These are phyloP conservation scores for Campaea margaritaria DNA, from an alignment of 2,888 invertebrate genomes.

Conservation along the genomic window DNA sequence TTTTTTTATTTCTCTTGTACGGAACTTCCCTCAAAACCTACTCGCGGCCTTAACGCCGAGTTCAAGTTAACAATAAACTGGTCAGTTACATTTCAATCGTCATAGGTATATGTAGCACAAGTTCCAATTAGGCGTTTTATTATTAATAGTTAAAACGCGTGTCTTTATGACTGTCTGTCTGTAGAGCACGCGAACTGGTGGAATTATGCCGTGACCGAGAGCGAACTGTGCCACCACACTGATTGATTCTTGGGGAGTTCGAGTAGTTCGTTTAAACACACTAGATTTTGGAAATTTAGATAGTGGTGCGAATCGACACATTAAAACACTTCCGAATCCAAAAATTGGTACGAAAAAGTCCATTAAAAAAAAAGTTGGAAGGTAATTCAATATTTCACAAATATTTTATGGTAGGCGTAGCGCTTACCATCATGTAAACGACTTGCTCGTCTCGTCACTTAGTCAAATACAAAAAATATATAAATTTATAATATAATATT, in stretches of 20 bases:
- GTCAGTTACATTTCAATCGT: conserved; percentile 59
- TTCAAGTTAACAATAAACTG: conserved; percentile 59
- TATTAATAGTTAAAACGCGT: conserved; percentile 77
- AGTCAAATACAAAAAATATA: no score
- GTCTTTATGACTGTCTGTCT: conserved; percentile 71
- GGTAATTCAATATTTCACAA: no score
- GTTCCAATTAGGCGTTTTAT: conserved; percentile 78
- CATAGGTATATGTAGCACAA: conserved; percentile 63
- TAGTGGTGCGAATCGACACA: no score
- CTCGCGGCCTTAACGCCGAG: conserved; percentile 37
- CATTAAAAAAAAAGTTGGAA: no score
- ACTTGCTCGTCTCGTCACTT: no score
- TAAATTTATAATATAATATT: no score
- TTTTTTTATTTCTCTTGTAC: conserved; percentile 14
- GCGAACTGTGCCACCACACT: conserved; percentile 13
- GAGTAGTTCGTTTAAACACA: no score
- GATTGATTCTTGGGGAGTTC: conserved; percentile 6
- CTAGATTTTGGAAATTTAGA: no score
- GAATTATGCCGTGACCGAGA: conserved; percentile 67
- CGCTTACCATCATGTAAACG: no score
- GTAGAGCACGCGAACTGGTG: conserved; percentile 70
- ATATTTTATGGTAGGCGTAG: no score
- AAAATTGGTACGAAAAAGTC: no score
- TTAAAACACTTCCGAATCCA: no score
- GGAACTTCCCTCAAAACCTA: conserved; percentile 23